A percentile compares a stretch with the other conserved stretches of the same genome.
Conservation (phyloP, 2,888 invertebrate species). For the Tetheella fluctuosa region DNA sequence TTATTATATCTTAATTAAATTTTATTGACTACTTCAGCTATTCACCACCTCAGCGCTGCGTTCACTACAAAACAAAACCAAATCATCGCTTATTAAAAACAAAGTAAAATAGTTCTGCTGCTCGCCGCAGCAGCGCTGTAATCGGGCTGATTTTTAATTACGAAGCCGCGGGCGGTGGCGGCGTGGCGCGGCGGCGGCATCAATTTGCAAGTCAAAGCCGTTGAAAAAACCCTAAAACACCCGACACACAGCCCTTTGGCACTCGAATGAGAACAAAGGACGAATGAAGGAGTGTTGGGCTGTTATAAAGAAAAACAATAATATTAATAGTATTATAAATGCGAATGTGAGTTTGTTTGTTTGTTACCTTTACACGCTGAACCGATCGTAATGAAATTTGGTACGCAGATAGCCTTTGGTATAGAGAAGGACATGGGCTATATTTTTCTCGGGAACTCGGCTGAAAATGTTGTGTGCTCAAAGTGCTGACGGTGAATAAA, state of each 20-base stretch:
- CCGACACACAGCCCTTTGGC: constrained; percentile 79
- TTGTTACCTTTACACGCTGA: too few species aligned
- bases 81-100: constrained; percentile 5
- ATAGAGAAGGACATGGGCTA: too few species aligned
- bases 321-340: too few species aligned
- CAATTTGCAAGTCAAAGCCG: constrained; percentile 83
- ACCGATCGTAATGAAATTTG: too few species aligned
- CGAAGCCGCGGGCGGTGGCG: constrained; percentile 44
- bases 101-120: constrained; percentile 44
- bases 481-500: too few species aligned
- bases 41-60: background rate
- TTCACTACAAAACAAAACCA: constrained; percentile 13
- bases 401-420: too few species aligned
- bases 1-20: too few species aligned
- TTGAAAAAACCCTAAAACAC: constrained; percentile 82
- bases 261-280: constrained; percentile 47
- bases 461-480: too few species aligned
- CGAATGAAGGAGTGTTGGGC: constrained; percentile 30
- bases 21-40: background rate
- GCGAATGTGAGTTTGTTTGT: too few species aligned
- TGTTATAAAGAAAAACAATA: constrained; percentile 6
- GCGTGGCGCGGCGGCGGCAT: constrained; percentile 48
- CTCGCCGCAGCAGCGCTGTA: constrained; percentile 51
- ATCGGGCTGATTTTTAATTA: constrained; percentile 73
- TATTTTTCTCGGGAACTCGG: too few species aligned